A percentile compares a stretch with the other conserved stretches of the same genome.
Conservation (phyloP, 2,888 invertebrate genomes). For the Ptychoptera albimana region DNA sequence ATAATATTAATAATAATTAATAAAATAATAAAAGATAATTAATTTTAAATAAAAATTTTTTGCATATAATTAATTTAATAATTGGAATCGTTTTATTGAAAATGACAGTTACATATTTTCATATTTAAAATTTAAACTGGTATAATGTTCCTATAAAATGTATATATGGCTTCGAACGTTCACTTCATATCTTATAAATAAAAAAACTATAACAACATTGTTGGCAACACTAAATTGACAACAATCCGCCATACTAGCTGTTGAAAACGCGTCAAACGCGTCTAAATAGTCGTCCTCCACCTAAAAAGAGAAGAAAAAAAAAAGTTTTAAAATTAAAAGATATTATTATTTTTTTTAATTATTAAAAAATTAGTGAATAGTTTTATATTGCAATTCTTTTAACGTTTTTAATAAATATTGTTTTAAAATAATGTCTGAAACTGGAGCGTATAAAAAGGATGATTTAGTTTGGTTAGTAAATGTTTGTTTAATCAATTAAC, state of each 20-base stretch:
- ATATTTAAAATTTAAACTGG: no score
- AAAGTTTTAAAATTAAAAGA: not conserved
- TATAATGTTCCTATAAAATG: no score
- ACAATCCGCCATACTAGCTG: conserved; percentile 3
- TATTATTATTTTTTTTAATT: not conserved
- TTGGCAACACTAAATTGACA: no score
- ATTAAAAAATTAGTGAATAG: not conserved
- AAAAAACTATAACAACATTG: no score
- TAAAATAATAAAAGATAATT: no score
- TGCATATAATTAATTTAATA: no score
- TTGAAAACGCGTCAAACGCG: conserved; percentile 6
- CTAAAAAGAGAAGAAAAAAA: not conserved
- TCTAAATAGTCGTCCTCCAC: not conserved
- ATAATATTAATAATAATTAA: no score
- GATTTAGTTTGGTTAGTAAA: conserved; percentile 3
- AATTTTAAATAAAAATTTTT: no score
- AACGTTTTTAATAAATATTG: not conserved
- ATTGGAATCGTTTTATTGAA: no score
- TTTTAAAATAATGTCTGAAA: not conserved
- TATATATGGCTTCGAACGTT: no score
- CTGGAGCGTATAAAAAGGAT: conserved; percentile 1
- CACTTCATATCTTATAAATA: no score
- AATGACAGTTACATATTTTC: no score
- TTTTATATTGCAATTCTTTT: not conserved
- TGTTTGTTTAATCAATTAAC: not conserved